phyloP scores from a whole-genome alignment of 2,888 invertebrate species.

The Eulithis testata region DNA sequence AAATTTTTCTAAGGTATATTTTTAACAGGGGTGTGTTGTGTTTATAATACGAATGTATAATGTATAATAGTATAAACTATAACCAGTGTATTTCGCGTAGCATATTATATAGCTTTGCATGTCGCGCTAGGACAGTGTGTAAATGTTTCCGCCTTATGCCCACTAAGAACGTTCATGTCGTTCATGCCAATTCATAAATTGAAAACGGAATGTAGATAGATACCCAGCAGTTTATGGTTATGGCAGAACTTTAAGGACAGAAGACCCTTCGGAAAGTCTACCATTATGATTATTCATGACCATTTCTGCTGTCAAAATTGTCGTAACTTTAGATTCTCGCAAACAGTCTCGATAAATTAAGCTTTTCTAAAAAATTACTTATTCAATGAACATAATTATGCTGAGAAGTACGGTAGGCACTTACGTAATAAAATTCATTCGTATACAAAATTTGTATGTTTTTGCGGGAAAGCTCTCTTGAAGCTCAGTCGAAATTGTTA shows the following conservation, averaged over 20 bases:
- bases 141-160: constrained; percentile 2
- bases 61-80: background rate
- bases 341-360: background rate
- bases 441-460: background rate
- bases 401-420: background rate
- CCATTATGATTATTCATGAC: background rate
- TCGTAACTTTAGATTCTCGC: background rate
- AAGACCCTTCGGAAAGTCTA: background rate
- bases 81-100: background rate
- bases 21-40: no score
- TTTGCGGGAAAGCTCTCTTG: constrained; percentile 12
- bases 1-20: no score
- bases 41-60: no score
- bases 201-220: constrained; percentile 4
- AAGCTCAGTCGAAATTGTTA: background rate
- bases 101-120: background rate
- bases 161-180: constrained; percentile 3
- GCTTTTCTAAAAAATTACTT: constrained; percentile 2
- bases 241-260: background rate
- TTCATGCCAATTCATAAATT: constrained; percentile 8
- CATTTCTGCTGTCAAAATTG: background rate
- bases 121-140: constrained; percentile 1
- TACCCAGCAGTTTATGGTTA: background rate
- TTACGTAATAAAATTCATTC: constrained; percentile 5
- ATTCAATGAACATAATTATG: constrained; percentile 5